Conservation (phyloP, 2,888 invertebrate species). For the Aporophyla lueneburgensis region DNA sequence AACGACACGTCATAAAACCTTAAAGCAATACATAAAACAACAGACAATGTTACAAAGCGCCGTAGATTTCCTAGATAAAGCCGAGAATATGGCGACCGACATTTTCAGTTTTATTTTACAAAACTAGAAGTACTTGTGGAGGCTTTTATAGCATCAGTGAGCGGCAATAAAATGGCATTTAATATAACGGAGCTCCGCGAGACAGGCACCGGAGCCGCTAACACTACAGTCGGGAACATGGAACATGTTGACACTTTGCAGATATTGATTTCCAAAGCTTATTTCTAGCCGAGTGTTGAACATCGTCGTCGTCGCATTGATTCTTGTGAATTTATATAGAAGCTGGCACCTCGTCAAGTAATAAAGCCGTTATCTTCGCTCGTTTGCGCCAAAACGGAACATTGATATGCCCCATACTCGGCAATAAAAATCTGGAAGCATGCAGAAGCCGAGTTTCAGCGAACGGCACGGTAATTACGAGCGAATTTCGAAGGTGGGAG, state of each 20-base stretch:
- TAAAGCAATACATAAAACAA: conserved; percentile 81
- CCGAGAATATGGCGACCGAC: conserved; percentile 73
- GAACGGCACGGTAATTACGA: conserved; percentile 83
- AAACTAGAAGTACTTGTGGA: conserved; percentile 77
- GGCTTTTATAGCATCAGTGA: conserved; percentile 78
- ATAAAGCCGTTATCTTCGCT: conserved; percentile 86
- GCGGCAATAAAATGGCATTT: conserved; percentile 80
- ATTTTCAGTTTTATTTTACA: conserved; percentile 83
- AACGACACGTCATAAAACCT: conserved; percentile 80
- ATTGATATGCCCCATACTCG: conserved; percentile 78
- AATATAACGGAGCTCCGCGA: conserved; percentile 76
- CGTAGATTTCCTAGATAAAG: conserved; percentile 80
- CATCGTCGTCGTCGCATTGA: conserved; percentile 76
- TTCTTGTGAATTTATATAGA: conserved; percentile 73
- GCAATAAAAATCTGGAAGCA: conserved; percentile 79
- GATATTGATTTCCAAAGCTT: conserved; percentile 74
- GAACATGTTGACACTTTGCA: conserved; percentile 72
- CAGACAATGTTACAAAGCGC: conserved; percentile 79
- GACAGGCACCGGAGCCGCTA: conserved; percentile 65
- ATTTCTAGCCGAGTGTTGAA: conserved; percentile 70
- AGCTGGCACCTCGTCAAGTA: conserved; percentile 84
- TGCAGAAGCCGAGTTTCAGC: conserved; percentile 76
- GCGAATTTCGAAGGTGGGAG: conserved; percentile 83
- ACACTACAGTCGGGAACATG: conserved; percentile 63
- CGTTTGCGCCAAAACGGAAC: conserved; percentile 84